Percentiles rank a stretch among this genome's conserved stretches.
phyloP scores from a whole-genome alignment of 2,113 vertebrate genomes.

The Heptranchias perlo region DNA sequence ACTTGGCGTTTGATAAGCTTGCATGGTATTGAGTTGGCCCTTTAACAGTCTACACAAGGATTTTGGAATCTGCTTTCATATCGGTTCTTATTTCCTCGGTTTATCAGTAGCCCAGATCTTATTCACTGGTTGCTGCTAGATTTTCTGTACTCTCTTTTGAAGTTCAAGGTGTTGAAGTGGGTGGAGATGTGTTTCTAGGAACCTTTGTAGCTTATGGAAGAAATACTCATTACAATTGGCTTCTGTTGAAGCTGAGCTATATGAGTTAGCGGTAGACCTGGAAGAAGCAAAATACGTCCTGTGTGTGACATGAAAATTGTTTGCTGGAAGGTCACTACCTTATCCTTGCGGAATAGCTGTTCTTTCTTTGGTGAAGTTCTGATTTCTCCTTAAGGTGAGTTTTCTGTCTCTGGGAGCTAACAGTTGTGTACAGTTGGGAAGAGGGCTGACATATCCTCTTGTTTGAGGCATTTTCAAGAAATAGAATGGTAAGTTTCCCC shows the following conservation, averaged over 20 bases:
- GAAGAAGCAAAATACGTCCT: background rate
- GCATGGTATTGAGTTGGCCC: background rate
- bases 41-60: background rate
- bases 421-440: background rate
- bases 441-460: no score
- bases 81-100: background rate
- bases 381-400: background rate
- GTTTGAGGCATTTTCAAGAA: background rate
- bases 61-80: background rate
- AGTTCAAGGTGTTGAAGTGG: no score
- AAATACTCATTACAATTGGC: background rate
- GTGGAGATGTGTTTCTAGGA: no score
- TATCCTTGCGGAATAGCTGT: background rate
- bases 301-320: background rate
- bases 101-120: background rate
- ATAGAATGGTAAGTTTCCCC: background rate
- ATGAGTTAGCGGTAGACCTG: background rate
- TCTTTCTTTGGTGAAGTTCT: background rate
- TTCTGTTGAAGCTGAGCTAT: background rate
- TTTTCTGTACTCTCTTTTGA: no score
- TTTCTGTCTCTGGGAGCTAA: background rate
- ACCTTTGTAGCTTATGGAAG: background rate
- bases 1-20: background rate
- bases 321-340: background rate
- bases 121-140: no score